phyloP scores from a whole-genome alignment of 2,888 invertebrate species.

The Tillus elongatus region DNA sequence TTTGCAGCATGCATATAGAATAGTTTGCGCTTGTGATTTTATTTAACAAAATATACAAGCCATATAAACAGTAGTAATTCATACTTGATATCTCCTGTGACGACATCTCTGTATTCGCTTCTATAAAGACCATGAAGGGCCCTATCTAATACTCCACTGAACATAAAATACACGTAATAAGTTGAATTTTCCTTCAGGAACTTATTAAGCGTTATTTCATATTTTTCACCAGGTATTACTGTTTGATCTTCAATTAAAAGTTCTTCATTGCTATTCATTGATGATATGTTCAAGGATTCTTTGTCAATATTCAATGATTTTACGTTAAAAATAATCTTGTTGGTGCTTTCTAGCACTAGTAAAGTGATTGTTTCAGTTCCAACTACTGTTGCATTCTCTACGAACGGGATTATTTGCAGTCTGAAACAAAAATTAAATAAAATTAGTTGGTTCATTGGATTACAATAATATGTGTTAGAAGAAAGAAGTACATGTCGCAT shows the following conservation, averaged over 20 bases:
- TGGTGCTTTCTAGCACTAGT: constrained; percentile 36
- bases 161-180: constrained; percentile 46
- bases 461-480: too few species aligned
- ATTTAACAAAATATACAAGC: too few species aligned
- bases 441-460: too few species aligned
- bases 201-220: constrained; percentile 36
- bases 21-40: too few species aligned
- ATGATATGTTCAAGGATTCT: constrained; percentile 34
- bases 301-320: constrained; percentile 40
- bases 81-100: constrained; percentile 6
- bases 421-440: too few species aligned
- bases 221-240: too few species aligned
- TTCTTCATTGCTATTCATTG: too few species aligned
- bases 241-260: too few species aligned
- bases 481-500: too few species aligned
- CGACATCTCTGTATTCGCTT: constrained; percentile 42
- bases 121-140: constrained; percentile 51
- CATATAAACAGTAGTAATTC: too few species aligned
- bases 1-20: too few species aligned
- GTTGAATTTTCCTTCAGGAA: constrained; percentile 32
- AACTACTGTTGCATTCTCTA: constrained; percentile 41
- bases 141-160: constrained; percentile 46
- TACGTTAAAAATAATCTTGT: constrained; percentile 41
- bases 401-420: constrained; percentile 37
- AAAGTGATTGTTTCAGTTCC: constrained; percentile 42